phyloP scores from a whole-genome alignment of 1,140 invertebrate species.

The Aphelinus atriplicis region DNA sequence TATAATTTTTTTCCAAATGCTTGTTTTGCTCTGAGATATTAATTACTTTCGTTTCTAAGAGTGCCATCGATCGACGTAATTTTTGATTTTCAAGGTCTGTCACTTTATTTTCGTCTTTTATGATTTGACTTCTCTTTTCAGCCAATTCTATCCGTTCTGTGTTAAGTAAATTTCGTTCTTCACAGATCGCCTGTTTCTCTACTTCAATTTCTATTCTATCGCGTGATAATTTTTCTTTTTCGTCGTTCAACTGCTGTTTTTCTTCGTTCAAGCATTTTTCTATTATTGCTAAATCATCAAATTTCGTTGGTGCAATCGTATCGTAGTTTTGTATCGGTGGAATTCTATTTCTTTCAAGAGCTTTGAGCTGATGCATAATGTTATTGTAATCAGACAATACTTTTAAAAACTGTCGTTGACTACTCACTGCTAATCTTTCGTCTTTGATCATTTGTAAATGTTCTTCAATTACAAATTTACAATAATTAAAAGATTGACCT shows the following conservation, averaged over 20 bases:
- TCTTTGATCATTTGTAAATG: slow-evolving; percentile 1
- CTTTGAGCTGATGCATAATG: not conserved
- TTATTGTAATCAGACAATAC: not conserved
- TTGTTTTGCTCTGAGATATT: not conserved
- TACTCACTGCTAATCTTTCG: not conserved
- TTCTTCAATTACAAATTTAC: not conserved
- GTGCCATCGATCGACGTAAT: not conserved
- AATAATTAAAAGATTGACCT: not conserved
- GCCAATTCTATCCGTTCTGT: not conserved
- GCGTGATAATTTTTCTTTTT: not conserved
- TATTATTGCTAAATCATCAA: not conserved
- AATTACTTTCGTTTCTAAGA: not conserved
- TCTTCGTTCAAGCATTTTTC: slow-evolving; percentile 3
- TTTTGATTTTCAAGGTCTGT: not conserved
- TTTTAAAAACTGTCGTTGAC: slow-evolving; percentile 9
- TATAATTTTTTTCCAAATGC: not conserved
- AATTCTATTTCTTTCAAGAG: not conserved
- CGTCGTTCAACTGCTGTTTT: not conserved
- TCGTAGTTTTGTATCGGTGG: too few relatives aligned
- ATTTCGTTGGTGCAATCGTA: too few relatives aligned
- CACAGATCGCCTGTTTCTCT: not conserved
- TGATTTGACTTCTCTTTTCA: not conserved
- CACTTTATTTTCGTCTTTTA: not conserved
- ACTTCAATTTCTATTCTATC: not conserved
- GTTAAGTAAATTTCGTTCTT: not conserved